phyloP scores from a whole-genome alignment of 2,113 vertebrate species.

The Hypocryptadius cinnamomeus region DNA sequence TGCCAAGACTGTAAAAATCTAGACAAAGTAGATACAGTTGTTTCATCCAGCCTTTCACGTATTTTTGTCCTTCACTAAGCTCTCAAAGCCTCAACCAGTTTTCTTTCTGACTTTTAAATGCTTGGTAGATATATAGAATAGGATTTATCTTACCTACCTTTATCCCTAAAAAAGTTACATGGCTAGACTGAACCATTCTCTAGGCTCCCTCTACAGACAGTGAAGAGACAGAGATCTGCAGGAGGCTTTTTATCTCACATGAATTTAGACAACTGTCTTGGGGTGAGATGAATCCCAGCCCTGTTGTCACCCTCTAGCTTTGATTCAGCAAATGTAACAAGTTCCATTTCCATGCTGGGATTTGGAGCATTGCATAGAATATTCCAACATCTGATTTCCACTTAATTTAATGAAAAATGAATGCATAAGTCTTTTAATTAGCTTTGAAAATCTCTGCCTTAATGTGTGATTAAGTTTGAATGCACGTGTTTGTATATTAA shows the following conservation, averaged over 20 bases:
- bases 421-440: conserved; percentile 4
- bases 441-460: background rate
- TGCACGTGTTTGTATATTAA: background rate
- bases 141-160: conserved; percentile 1
- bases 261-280: conserved; percentile 55
- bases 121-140: background rate
- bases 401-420: conserved; percentile 1
- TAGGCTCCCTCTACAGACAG: conserved; percentile 43
- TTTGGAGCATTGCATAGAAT: conserved; percentile 10
- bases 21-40: conserved; percentile 18
- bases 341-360: conserved; percentile 9
- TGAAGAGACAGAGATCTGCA: conserved; percentile 23
- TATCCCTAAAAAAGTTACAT: background rate
- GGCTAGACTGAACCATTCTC: conserved; percentile 2
- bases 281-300: conserved; percentile 42
- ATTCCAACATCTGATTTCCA: background rate
- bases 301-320: conserved; percentile 38
- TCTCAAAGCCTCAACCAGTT: background rate
- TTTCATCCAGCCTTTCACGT: conserved; percentile 27
- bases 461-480: conserved; percentile 5
- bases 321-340: conserved; percentile 21
- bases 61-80: conserved; percentile 19
- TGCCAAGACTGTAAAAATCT: conserved; percentile 47
- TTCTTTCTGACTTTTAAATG: conserved; percentile 4
- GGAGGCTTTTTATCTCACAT: conserved; percentile 43